Evolutionary conservation across 2,113 vertebrate species (phyloP).

Genomic region (Catagonus wagneri): DNA sequence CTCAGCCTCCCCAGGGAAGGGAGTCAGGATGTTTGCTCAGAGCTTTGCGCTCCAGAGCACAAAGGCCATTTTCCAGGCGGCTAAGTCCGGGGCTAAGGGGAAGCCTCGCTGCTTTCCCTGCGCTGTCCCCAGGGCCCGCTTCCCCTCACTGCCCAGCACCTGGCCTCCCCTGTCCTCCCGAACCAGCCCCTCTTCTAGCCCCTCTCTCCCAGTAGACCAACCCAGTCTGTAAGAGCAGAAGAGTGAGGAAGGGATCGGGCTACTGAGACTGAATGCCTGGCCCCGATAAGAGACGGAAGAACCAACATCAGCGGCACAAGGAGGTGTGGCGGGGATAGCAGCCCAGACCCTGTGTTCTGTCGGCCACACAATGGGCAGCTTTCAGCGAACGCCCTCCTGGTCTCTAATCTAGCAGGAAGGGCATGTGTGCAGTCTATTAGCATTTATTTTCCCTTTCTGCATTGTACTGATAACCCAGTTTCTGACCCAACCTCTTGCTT

Average conservation of each 20-base stretch:
- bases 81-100: neutral
- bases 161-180: constrained; percentile 10
- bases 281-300: constrained; percentile 84
- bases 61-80: neutral
- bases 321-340: constrained; percentile 78
- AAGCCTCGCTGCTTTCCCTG: neutral
- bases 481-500: constrained; percentile 83
- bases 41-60: neutral
- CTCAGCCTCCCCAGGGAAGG: neutral
- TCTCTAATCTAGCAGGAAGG: constrained; percentile 85
- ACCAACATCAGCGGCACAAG: constrained; percentile 80
- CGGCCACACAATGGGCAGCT: constrained; percentile 77
- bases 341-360: constrained; percentile 81
- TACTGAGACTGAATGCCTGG: constrained; percentile 82
- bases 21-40: neutral
- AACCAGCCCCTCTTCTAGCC: constrained; percentile 38
- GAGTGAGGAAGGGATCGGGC: constrained; percentile 77
- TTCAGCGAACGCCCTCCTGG: constrained; percentile 81
- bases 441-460: constrained; percentile 85
- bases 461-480: constrained; percentile 86
- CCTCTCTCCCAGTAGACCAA: constrained; percentile 80
- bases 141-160: neutral
- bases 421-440: constrained; percentile 83
- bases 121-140: neutral
- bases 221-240: constrained; percentile 82